Conservation (phyloP, 2,797 vertebrate genomes). For the Leucoraja ocellata region DNA sequence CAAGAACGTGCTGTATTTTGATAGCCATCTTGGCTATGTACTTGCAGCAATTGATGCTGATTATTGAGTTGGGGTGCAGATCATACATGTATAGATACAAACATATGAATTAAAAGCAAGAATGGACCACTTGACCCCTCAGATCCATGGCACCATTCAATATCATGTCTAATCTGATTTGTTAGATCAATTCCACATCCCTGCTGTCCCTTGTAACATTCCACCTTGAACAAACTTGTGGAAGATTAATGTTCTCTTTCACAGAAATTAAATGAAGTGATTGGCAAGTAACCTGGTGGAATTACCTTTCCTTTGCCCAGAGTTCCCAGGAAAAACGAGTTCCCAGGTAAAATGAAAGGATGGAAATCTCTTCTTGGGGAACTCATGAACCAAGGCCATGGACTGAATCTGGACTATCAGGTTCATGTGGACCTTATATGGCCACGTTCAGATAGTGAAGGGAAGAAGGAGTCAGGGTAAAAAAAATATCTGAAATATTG, state of each 20-base stretch:
- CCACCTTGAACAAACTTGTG: neutral
- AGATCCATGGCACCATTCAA: too few relatives aligned
- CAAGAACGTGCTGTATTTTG: too few relatives aligned
- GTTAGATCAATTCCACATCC: too few relatives aligned
- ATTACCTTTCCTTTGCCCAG: neutral
- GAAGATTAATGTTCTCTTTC: neutral
- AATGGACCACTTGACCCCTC: too few relatives aligned
- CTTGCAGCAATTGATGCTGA: neutral
- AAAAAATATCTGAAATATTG: neutral
- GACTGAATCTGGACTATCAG: neutral
- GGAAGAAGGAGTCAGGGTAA: neutral
- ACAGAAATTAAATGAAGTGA: neutral
- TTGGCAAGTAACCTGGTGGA: neutral
- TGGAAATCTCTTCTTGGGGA: neutral
- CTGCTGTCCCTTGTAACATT: too few relatives aligned
- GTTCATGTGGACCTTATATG: neutral
- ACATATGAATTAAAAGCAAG: too few relatives aligned
- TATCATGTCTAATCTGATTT: too few relatives aligned
- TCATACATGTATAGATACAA: neutral
- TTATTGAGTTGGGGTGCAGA: neutral
- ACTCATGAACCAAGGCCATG: neutral
- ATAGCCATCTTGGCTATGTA: neutral
- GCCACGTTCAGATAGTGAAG: too few relatives aligned
- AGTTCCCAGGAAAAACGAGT: neutral
- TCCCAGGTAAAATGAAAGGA: neutral